Conservation (phyloP, 2,888 invertebrate genomes). For the Nephrotoma guestfalica region DNA sequence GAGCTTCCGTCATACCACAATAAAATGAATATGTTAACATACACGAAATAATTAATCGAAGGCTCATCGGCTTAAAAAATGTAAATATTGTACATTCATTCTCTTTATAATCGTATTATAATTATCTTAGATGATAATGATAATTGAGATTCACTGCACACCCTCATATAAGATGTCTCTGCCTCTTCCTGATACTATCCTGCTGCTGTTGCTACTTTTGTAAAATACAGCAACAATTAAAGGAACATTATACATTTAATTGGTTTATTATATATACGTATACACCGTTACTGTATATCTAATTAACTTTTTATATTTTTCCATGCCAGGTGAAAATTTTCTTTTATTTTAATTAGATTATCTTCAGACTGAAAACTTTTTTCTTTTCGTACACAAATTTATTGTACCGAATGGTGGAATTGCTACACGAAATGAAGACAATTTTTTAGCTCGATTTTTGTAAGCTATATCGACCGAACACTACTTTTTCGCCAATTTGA, state of each 20-base stretch:
- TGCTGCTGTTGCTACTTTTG: neutral
- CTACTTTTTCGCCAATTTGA: neutral
- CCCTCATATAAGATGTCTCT: neutral
- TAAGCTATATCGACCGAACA: neutral
- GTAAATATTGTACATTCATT: neutral
- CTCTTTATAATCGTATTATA: neutral
- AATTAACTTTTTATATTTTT: neutral
- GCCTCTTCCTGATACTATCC: neutral
- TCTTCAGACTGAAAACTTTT: neutral
- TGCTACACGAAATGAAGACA: too few relatives aligned
- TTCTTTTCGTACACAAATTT: neutral
- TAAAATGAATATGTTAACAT: neutral
- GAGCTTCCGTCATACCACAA: neutral
- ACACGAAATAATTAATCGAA: neutral
- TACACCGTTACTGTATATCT: neutral
- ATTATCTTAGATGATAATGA: neutral
- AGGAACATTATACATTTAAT: neutral
- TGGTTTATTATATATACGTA: neutral
- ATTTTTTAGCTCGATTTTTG: too few relatives aligned
- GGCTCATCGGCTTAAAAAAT: neutral
- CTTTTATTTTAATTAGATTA: neutral
- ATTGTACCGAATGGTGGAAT: neutral
- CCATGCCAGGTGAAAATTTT: neutral
- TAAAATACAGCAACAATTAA: neutral
- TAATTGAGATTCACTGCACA: neutral